Base-by-base conservation (phyloP, 2,797 vertebrate genomes). In the Enteromius paludinosus region DNA sequence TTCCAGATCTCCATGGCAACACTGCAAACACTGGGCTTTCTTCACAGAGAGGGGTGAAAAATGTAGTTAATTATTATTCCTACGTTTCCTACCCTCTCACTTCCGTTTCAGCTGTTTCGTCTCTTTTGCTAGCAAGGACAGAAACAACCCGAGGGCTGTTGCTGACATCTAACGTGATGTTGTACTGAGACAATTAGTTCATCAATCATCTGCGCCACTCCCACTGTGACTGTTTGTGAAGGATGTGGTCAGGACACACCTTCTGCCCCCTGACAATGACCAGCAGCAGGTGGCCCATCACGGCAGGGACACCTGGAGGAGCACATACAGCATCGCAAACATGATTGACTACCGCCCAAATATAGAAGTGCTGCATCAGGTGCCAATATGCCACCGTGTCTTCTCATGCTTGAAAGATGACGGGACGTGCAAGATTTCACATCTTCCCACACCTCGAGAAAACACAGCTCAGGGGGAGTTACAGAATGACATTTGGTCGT, bases 1-100 rank as follows among this genome's bases (percentile, higher is more conserved):
- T 74, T 82, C 6, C 75, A 71, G 62, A 90, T 93, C 89, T 68
- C 92, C 91, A 93, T 92, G 91, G 93, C 90, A 93, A 95, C 93
- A 88, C 87, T 49, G 47, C 90, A 93, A 94, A 93, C 91, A 89
- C 86, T 74, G 25, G 59, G 47, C 59, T 75, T 74, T 65, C 79
- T 74, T 73, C 70, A 66, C 59, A 61, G 56, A 74, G 52, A 90
- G 91, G 87, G 75, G 83, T 88, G 86, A 83, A 71, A 89, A 88
- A 35, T 88, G 18, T 89, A 87, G 85, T 86, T 87, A 86, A 90
- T 91, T 87, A 88, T 87, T 54, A 2, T 87, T 84, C 0, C 35
- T 62, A 81, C 71, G 78, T 85, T 83, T 83, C 68, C 73, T 35
- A 43, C 52, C 14, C 47, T 49, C 45, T 75, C 45, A 76, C 43